Base-by-base conservation (phyloP, 2,888 invertebrate genomes). In the Drosophila maculinotata region DNA sequence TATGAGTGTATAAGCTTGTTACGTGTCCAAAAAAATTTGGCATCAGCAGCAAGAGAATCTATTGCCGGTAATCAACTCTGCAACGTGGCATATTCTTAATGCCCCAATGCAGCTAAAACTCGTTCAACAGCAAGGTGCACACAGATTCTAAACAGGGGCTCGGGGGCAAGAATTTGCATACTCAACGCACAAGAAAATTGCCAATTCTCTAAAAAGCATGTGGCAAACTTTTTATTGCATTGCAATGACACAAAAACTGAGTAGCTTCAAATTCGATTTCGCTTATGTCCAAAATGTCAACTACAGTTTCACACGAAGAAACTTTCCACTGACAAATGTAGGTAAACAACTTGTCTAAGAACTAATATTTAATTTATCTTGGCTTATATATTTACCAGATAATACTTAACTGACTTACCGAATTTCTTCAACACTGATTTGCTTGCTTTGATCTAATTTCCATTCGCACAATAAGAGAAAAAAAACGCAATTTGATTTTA, bases 401-500 rank as follows among this genome's bases (percentile, higher is more conserved):
- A n/a, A n/a, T n/a, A n/a, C n/a, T n/a, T n/a, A n/a, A n/a, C n/a
- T n/a, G n/a, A n/a, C n/a, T n/a, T n/a, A n/a, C n/a, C n/a, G n/a
- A n/a, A n/a, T n/a, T n/a, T n/a, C n/a, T n/a, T n/a, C n/a, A n/a
- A n/a, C n/a, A n/a, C n/a, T n/a, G n/a, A n/a, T n/a, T n/a, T n/a
- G n/a, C n/a, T n/a, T n/a, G n/a, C n/a, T n/a, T n/a, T n/a, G n/a
- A n/a, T n/a, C n/a, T n/a, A n/a, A n/a, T n/a, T n/a, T n/a, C n/a
- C n/a, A n/a, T n/a, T n/a, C n/a, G n/a, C n/a, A n/a, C n/a, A n/a
- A n/a, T n/a, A n/a, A n/a, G n/a, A n/a, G n/a, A n/a, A n/a, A n/a
- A 7, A 45, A 38, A 38, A 14, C 0, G 3, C 10, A 26, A 14
- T 23, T 35, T 1, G 10, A 26, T 58, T 48, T 56, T 38, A 67